Percentiles rank a stretch among this genome's conserved stretches.
Evolutionary conservation across 2,888 invertebrate genomes (phyloP).

Genomic region (Diarsia brunnea): DNA sequence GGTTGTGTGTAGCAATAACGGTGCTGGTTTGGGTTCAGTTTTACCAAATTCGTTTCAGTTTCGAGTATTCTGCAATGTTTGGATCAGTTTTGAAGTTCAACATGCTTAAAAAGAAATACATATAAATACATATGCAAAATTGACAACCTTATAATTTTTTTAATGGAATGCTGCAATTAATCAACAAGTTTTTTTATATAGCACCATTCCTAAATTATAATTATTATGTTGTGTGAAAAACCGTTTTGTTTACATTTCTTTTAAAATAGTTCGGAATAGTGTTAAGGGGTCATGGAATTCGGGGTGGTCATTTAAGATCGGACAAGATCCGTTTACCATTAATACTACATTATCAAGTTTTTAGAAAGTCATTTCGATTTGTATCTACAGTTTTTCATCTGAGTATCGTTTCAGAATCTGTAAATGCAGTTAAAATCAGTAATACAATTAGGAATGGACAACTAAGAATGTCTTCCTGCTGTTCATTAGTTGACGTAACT

Average conservation of each 20-base stretch:
- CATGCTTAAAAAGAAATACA: not conserved
- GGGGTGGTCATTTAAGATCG: not conserved
- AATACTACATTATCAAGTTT: not conserved
- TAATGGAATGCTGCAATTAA: slow-evolving; percentile 3
- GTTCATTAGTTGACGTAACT: not conserved
- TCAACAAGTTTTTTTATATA: slow-evolving; percentile 9
- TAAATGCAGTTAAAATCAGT: not conserved
- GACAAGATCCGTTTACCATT: not conserved
- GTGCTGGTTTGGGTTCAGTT: not conserved
- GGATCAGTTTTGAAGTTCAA: not conserved
- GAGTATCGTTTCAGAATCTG: not conserved
- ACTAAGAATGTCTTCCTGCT: not conserved
- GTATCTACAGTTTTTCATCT: not conserved
- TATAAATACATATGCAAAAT: not conserved
- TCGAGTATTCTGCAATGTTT: not conserved
- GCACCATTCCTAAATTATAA: too few relatives aligned
- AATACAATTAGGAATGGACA: not conserved
- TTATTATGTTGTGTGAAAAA: not conserved
- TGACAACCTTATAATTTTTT: not conserved
- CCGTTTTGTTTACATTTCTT: slow-evolving; percentile 5
- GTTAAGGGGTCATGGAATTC: not conserved
- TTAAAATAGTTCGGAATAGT: not conserved
- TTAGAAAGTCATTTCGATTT: not conserved
- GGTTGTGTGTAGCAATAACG: not conserved
- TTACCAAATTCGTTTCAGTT: slow-evolving; percentile 1